Evolutionary conservation across 1,140 invertebrate genomes (phyloP).

Genomic region (Arion vulgaris): DNA sequence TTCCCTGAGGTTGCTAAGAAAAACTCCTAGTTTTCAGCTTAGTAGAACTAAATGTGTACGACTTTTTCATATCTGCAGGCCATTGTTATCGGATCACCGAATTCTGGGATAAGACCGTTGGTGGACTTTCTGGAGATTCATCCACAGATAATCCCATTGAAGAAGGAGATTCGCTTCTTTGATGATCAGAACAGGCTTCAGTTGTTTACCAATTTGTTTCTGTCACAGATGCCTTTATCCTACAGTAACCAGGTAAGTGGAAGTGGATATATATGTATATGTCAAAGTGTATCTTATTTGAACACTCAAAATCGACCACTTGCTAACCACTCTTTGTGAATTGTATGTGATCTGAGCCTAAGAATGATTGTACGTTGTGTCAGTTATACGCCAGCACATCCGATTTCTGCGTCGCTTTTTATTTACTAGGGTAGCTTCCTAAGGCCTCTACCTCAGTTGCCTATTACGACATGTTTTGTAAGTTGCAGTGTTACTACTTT

Average conservation of each 20-base stretch:
- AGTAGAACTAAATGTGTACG: too few relatives aligned
- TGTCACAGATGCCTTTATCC: background rate
- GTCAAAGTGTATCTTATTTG: background rate
- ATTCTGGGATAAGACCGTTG: slow-evolving; percentile 73
- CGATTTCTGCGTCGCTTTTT: too few relatives aligned
- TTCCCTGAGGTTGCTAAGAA: too few relatives aligned
- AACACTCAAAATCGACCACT: too few relatives aligned
- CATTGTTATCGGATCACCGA: slow-evolving; percentile 71
- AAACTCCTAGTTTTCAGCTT: too few relatives aligned
- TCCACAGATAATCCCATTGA: slow-evolving; percentile 64
- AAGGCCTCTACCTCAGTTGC: too few relatives aligned
- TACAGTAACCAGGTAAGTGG: slow-evolving; percentile 1
- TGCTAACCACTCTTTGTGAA: too few relatives aligned
- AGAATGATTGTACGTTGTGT: too few relatives aligned
- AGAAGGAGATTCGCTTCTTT: slow-evolving; percentile 74
- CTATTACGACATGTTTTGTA: background rate
- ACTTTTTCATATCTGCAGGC: background rate
- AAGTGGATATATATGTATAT: slow-evolving; percentile 22
- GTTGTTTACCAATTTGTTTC: slow-evolving; percentile 6
- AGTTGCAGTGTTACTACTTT: background rate
- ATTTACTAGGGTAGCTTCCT: too few relatives aligned
- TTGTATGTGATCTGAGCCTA: too few relatives aligned
- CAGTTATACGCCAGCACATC: too few relatives aligned
- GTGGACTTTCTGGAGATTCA: slow-evolving; percentile 73
- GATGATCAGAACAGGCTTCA: slow-evolving; percentile 70